Conservation (phyloP, 2,113 vertebrate genomes). For the Rhynchopsitta pachyrhyncha region DNA sequence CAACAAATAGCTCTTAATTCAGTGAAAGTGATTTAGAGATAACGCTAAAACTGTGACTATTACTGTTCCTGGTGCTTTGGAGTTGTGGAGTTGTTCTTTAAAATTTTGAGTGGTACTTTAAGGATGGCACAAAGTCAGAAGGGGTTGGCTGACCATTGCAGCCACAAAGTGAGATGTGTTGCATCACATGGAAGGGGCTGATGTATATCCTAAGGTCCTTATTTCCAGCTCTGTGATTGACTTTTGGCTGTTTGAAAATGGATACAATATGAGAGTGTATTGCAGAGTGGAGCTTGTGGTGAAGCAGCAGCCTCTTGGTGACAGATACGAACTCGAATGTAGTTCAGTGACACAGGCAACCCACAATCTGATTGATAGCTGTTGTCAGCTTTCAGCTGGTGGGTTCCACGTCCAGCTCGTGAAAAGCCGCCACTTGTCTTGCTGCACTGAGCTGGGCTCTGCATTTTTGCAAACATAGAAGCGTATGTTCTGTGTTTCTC, state of each 20-base stretch:
- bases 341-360: background rate
- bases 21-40: background rate
- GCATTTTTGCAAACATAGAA: background rate
- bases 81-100: background rate
- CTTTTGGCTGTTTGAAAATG: background rate
- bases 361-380: fast-evolving
- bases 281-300: background rate
- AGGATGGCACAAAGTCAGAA: background rate
- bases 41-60: background rate
- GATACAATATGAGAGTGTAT: fast-evolving
- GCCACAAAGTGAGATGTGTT: background rate
- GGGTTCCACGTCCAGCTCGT: background rate
- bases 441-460: background rate
- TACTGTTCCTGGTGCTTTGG: background rate
- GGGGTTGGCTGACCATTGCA: background rate
- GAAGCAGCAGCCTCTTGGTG: background rate
- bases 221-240: background rate
- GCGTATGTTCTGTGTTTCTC: background rate
- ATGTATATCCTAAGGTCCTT: background rate
- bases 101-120: background rate
- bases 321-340: background rate
- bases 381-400: background rate
- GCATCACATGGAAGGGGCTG: background rate
- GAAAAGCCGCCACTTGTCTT: background rate
- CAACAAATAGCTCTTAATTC: background rate